Percentiles rank a stretch among this genome's conserved stretches.
These are phyloP conservation scores for Prosapia bicincta DNA, from an alignment of 2,888 invertebrate genomes.

Conservation along the genomic window DNA sequence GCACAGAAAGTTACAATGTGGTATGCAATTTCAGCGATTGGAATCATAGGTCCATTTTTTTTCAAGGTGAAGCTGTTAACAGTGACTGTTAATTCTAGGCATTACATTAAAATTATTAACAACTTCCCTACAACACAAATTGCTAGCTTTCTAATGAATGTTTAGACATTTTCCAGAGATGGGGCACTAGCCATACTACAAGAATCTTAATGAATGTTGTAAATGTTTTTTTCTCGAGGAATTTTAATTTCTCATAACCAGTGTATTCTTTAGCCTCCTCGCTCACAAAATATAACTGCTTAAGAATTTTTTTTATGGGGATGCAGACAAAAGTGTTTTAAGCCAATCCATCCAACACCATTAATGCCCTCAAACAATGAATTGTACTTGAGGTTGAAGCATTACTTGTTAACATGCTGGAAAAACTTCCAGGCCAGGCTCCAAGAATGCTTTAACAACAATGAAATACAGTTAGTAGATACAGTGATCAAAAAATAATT, in stretches of 20 bases:
- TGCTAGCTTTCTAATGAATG: neutral
- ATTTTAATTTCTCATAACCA: constrained; percentile 31
- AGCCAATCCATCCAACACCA: no score
- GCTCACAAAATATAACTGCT: constrained; percentile 16
- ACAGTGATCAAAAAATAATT: no score
- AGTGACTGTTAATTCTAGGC: neutral
- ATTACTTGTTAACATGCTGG: no score
- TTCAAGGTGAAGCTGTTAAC: neutral
- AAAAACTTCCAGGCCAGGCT: no score
- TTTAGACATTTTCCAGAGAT: constrained; percentile 28
- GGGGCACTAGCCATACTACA: constrained; percentile 30
- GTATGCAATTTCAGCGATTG: neutral
- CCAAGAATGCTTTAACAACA: no score
- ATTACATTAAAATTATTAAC: neutral
- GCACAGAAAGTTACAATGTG: neutral
- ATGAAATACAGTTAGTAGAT: no score
- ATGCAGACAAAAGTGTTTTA: no score
- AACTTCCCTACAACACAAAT: neutral
- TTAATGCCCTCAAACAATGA: no score
- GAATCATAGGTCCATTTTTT: neutral
- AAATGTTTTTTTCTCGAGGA: constrained; percentile 30
- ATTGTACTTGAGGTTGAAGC: no score
- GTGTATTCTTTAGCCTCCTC: constrained; percentile 32
- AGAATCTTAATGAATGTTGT: constrained; percentile 15
- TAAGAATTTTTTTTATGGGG: no score